Evolutionary conservation across 2,888 invertebrate genomes (phyloP).

Genomic region (Hanleya hanleyi): DNA sequence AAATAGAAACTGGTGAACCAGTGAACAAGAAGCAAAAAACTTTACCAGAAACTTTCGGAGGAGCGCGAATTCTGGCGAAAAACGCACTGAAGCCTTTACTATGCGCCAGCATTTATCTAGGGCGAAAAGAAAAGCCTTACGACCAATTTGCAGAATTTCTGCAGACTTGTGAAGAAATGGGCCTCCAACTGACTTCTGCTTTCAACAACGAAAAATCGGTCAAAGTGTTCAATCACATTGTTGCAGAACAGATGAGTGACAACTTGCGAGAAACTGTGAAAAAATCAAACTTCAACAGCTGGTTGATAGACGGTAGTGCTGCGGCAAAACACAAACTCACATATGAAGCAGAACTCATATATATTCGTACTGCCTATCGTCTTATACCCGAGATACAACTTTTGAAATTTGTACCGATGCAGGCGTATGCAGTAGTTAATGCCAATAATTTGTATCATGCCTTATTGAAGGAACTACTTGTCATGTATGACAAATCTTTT

Average conservation of each 20-base stretch:
- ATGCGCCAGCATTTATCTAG: neutral
- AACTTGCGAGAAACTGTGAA: neutral
- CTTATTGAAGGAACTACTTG: neutral
- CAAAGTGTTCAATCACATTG: neutral
- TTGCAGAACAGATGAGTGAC: neutral
- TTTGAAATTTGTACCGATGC: neutral
- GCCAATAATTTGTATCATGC: neutral
- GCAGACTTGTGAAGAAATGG: neutral
- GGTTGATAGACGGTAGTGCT: neutral
- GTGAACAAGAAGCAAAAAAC: neutral
- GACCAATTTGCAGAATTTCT: neutral
- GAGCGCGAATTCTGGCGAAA: neutral
- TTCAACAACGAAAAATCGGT: neutral
- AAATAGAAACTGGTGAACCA: neutral
- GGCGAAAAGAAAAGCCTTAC: neutral
- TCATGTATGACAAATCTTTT: neutral
- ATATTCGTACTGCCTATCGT: neutral
- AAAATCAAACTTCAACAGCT: neutral
- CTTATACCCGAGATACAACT: neutral
- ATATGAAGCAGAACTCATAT: neutral
- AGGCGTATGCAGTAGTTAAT: neutral
- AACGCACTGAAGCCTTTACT: neutral
- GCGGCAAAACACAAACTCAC: neutral
- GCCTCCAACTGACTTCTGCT: neutral
- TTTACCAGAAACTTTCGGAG: neutral